Evolutionary conservation across 2,797 vertebrate genomes (phyloP).

Genomic region (Chaenodraco wilsoni): DNA sequence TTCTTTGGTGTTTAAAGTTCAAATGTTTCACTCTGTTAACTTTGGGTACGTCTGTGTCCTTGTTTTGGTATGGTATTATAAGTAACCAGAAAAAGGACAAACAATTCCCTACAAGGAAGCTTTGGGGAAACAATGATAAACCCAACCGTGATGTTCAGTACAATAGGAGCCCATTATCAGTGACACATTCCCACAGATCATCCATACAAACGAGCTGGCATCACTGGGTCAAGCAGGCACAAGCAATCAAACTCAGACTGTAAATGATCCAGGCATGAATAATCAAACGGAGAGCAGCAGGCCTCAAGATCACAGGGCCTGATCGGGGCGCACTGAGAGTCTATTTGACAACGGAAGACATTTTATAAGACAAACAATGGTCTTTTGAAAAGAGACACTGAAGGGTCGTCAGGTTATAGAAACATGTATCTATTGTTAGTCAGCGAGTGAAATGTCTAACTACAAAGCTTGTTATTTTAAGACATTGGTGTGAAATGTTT

Average conservation of each 20-base stretch:
- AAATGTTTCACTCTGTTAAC: slow-evolving; percentile 1
- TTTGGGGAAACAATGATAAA: not conserved
- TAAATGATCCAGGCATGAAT: slow-evolving; percentile 20
- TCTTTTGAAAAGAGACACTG: not conserved
- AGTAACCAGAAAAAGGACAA: not conserved
- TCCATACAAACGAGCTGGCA: slow-evolving; percentile 32
- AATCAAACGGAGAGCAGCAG: slow-evolving; percentile 33
- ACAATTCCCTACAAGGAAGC: no score
- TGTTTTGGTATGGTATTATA: not conserved
- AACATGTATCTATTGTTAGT: not conserved
- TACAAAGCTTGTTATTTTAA: not conserved
- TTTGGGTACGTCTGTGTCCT: not conserved
- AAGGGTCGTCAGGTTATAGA: not conserved
- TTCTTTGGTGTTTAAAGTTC: not conserved
- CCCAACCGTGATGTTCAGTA: not conserved
- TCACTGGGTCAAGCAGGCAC: slow-evolving; percentile 32
- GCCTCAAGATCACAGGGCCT: slow-evolving; percentile 19
- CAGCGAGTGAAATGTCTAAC: not conserved
- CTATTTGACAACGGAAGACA: not conserved
- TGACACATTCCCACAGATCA: not conserved
- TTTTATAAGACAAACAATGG: not conserved
- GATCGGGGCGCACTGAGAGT: slow-evolving; percentile 3
- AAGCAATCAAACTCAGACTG: slow-evolving; percentile 39
- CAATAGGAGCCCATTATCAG: not conserved
- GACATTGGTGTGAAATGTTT: not conserved